Percentiles rank a stretch among this genome's conserved stretches.
Conservation (phyloP, 2,113 vertebrate genomes). For the Etia nguti region DNA sequence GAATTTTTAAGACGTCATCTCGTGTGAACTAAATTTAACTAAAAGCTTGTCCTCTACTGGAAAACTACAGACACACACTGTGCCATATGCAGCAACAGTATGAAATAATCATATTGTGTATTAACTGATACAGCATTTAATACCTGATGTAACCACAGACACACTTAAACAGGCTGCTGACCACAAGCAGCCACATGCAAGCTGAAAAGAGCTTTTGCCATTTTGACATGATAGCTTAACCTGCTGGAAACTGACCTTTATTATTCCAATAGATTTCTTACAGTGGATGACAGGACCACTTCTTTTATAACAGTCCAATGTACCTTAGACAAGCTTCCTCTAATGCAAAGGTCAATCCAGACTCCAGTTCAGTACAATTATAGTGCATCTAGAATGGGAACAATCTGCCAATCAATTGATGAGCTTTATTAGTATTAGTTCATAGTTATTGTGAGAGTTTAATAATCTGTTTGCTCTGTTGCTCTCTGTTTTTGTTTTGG, state of each 20-base stretch:
- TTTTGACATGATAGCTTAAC: neutral
- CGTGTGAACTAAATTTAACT: neutral
- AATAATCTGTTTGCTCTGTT: neutral
- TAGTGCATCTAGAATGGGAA: neutral
- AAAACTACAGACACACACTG: neutral
- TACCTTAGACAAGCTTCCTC: neutral
- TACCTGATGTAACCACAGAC: neutral
- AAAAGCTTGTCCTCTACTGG: neutral
- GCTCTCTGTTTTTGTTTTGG: neutral
- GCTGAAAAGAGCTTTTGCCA: neutral
- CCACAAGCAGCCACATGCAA: neutral
- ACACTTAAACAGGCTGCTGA: neutral
- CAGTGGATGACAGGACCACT: neutral
- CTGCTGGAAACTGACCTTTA: slow-evolving; percentile 16
- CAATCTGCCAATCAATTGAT: neutral
- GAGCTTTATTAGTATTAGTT: neutral
- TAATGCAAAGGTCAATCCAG: neutral
- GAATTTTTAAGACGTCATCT: neutral
- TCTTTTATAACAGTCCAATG: neutral
- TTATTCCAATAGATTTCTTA: neutral
- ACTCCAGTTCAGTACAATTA: neutral
- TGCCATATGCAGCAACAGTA: neutral
- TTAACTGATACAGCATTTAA: neutral
- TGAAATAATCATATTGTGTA: neutral
- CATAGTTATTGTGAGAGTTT: neutral